Percentiles rank a stretch among this genome's conserved stretches.
phyloP scores from a whole-genome alignment of 2,113 vertebrate species.

The Pygoscelis antarcticus region DNA sequence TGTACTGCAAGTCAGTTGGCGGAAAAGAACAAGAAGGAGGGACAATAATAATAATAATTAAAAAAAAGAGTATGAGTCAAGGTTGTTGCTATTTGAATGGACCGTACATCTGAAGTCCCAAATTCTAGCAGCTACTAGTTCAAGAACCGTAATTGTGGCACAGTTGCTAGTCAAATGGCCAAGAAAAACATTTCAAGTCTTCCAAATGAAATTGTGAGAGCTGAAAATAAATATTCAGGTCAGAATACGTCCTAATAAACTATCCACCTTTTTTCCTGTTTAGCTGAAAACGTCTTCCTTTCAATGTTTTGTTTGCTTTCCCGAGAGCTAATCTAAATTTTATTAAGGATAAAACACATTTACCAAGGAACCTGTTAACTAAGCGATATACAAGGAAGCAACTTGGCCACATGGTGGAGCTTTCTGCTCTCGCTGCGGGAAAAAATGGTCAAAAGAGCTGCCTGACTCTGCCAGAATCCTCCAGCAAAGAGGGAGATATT shows the following conservation, averaged over 20 bases:
- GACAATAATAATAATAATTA: neutral
- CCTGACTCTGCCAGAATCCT: neutral
- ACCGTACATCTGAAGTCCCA: neutral
- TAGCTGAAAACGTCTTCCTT: neutral
- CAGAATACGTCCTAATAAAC: neutral
- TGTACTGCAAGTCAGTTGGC: neutral
- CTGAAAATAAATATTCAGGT: neutral
- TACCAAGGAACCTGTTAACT: accelerated
- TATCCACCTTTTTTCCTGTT: neutral
- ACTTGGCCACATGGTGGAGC: conserved; percentile 36
- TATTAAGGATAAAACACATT: neutral
- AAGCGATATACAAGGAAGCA: accelerated
- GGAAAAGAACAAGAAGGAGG: neutral
- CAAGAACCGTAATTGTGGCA: neutral
- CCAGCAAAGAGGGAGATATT: accelerated
- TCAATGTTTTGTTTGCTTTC: neutral
- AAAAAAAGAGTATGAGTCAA: neutral
- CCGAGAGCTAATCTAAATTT: neutral
- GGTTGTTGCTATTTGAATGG: neutral
- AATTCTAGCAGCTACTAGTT: neutral
- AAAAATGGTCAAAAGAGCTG: neutral
- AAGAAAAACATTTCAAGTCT: neutral
- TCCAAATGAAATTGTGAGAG: neutral
- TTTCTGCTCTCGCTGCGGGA: neutral
- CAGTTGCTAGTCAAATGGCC: neutral